phyloP scores from a whole-genome alignment of 37 sponge, comb jelly and placozoan species.

The Tethya wilhelma region DNA sequence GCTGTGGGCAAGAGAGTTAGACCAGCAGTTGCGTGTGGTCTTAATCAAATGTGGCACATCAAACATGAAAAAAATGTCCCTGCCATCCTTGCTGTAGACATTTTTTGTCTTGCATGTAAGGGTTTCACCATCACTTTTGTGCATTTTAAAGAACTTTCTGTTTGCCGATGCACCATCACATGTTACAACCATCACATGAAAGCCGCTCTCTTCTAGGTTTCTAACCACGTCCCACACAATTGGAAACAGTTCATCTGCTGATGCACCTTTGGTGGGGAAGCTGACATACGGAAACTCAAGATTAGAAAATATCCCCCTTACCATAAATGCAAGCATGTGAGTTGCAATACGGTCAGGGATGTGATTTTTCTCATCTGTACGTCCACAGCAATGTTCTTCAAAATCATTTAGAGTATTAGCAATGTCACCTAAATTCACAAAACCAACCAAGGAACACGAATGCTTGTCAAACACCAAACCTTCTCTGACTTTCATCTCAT shows the following conservation, averaged over 20 bases:
- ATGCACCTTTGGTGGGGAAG: constrained; percentile 16
- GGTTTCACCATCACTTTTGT: too few relatives aligned
- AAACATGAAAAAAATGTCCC: too few relatives aligned
- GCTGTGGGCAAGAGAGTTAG: background rate
- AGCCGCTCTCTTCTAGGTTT: too few relatives aligned
- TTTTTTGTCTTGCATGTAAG: too few relatives aligned
- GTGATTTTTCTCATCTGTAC: background rate
- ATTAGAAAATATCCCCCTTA: constrained; percentile 31
- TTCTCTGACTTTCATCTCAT: constrained; percentile 47
- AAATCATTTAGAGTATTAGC: constrained; percentile 18
- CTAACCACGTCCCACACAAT: constrained; percentile 41
- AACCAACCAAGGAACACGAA: constrained; percentile 41
- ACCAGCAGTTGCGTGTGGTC: too few relatives aligned
- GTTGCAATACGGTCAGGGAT: constrained; percentile 5
- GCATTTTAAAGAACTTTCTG: too few relatives aligned
- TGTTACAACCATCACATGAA: too few relatives aligned
- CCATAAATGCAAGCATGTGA: constrained; percentile 50
- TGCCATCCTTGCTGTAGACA: too few relatives aligned
- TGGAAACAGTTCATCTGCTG: constrained; percentile 33
- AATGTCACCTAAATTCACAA: constrained; percentile 27
- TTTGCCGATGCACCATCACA: too few relatives aligned
- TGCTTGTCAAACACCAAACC: constrained; percentile 46
- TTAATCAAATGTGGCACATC: too few relatives aligned
- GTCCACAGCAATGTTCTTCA: too few relatives aligned
- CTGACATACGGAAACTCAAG: constrained; percentile 47